Percentiles rank a stretch among this genome's conserved stretches.
Evolutionary conservation across 2,113 vertebrate species (phyloP).

Genomic region (Morone saxatilis): DNA sequence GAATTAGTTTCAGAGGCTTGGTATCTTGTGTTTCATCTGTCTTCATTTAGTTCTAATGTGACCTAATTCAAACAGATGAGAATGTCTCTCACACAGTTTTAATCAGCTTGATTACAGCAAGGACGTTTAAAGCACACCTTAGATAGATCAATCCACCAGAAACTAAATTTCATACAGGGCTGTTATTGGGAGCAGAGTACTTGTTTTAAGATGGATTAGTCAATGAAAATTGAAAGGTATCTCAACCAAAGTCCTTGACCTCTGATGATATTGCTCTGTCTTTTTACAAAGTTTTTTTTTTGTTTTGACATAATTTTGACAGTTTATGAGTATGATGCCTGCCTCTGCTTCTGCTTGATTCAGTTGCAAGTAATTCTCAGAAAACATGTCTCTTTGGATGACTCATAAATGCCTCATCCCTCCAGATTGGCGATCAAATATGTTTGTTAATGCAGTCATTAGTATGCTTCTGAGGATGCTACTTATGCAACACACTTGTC

Average conservation of each 20-base stretch:
- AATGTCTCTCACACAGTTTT: constrained; percentile 54
- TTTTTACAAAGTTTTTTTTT: too few relatives aligned
- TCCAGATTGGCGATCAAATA: constrained; percentile 54
- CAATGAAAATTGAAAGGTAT: constrained; percentile 17
- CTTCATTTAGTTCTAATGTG: constrained; percentile 75
- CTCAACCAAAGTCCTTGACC: neutral
- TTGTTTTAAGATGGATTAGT: constrained; percentile 35
- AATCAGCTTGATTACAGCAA: constrained; percentile 64
- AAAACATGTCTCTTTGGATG: constrained; percentile 31
- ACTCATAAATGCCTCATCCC: constrained; percentile 52
- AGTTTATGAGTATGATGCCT: neutral
- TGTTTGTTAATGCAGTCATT: constrained; percentile 53
- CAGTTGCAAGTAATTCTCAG: constrained; percentile 20
- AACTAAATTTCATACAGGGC: constrained; percentile 27
- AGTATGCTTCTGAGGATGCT: constrained; percentile 29
- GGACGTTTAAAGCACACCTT: constrained; percentile 51
- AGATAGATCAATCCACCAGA: constrained; percentile 59
- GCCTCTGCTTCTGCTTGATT: neutral
- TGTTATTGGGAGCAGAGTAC: constrained; percentile 6
- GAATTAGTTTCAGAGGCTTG: constrained; percentile 45
- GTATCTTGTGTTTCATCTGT: constrained; percentile 70
- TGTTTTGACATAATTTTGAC: too few relatives aligned
- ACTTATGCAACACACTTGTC: constrained; percentile 35
- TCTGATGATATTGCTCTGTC: neutral
- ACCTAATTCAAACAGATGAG: constrained; percentile 79